phyloP scores from a whole-genome alignment of 2,113 vertebrate genomes.

The Candoia aspera region DNA sequence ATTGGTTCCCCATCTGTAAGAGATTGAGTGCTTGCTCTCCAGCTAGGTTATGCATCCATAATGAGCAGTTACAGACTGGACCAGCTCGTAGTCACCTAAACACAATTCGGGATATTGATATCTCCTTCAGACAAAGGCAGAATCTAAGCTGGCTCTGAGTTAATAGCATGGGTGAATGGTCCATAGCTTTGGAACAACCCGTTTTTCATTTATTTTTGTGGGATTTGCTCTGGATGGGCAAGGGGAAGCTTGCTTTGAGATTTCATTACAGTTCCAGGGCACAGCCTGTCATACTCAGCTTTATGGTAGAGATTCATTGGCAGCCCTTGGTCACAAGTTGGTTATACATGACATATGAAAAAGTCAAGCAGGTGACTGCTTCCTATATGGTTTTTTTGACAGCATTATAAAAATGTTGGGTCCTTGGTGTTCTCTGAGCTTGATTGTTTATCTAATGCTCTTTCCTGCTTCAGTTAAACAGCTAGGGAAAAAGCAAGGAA shows the following conservation, averaged over 20 bases:
- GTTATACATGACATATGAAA: background rate
- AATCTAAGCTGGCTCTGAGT: conserved; percentile 59
- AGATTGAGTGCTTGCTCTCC: background rate
- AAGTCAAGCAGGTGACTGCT: no score
- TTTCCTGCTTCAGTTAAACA: no score
- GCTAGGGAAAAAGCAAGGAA: no score
- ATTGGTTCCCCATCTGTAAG: background rate
- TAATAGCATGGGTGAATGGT: conserved; percentile 31
- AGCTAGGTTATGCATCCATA: conserved; percentile 45
- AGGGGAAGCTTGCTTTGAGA: conserved; percentile 15
- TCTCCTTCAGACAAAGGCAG: conserved; percentile 31
- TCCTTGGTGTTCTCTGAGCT: no score
- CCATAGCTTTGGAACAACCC: conserved; percentile 54
- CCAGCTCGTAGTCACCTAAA: conserved; percentile 36
- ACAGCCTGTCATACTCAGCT: accelerated
- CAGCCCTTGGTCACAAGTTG: background rate
- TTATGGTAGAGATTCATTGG: background rate
- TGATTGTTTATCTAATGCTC: no score
- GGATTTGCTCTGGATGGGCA: conserved; percentile 54
- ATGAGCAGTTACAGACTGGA: background rate
- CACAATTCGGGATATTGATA: conserved; percentile 34
- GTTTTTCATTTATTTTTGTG: conserved; percentile 59
- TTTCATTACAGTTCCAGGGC: conserved; percentile 24
- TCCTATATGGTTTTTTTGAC: no score
- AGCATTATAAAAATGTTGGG: no score